Evolutionary conservation across 2,797 vertebrate species (phyloP), one percentile per base, ranked within the genome.

Genomic region (Selene dorsalis): DNA sequence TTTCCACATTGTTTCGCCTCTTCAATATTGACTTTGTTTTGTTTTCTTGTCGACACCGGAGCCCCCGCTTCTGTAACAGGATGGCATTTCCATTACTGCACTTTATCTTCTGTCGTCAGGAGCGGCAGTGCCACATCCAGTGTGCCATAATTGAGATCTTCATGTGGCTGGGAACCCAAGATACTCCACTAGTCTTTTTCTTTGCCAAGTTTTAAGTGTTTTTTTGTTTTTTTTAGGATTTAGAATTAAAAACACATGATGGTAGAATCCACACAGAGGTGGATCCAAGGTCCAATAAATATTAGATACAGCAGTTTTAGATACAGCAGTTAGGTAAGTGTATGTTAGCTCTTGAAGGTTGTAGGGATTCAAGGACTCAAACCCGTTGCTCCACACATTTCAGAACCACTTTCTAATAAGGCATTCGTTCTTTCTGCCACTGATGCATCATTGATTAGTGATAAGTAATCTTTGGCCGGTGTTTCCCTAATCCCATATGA

Each of bases 71-170:
- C 61, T 82, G 75, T 88, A 91, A 90, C 78, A 83, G 77, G 84
- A 85, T 89, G 87, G 83, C 85, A 83, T 89, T 92, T 93, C 86
- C 87, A 93, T 93, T 91, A 91, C 74, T 59, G 66, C 73, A 70
- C 73, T 94, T 93, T 91, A 92, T 93, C 91, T 82, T 88, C 79
- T 28, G 81, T 85, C 79, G 67, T 87, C 91, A 92, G 91, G 77
- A 90, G 74, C 55, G 6, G 45, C 75, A 22, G 58, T 12, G 72
- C 58, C 55, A 67, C 60, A 75, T 82, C 74, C 75, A 56, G 66
- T 13, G 45, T 50, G 71, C 77, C 84, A 84, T 86, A 84, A 91
- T 83, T 88, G 83, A 88, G 90, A 90, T 86, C 75, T 69, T 48
- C 2, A 28, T 62, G 69, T 63, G 80, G 73, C 86, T 84, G 84